Evolutionary conservation across 2,888 invertebrate genomes (phyloP), one percentile per base, ranked within the genome.

Genomic region (Nasonovia ribisnigri): DNA sequence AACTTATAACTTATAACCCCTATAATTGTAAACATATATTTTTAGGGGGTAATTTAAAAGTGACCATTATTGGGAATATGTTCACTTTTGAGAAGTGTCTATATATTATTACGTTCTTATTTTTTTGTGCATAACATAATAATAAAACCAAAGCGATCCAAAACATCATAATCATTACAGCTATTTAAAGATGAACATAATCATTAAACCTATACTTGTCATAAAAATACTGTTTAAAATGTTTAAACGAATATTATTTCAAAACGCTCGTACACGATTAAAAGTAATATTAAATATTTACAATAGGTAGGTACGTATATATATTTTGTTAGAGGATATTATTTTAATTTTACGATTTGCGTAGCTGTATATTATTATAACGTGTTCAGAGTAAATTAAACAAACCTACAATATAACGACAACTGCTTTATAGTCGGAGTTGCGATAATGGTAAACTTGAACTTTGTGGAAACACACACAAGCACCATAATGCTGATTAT

Each of bases 401-500:
- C 54, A 54, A 43, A 42, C 57, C 88, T 43, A 42, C 57, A 57
- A 42, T 26, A 88, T 36, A 36, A 42, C 54, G 88, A 29, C 10
- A 88, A 89, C 16, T 16, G 43, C 57, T 89, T 43, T n/a, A n/a
- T n/a, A 57, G 89, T 43, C 29, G 8, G 42, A 89, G 54, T 89
- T 57, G 57, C 29, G 43, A 57, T 54, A 57, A 36, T 54, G 57
- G 43, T 57, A 57, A 89, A 57, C 57, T 89, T 89, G 57, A 89
- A 57, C 89, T 89, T 89, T 89, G 57, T 13, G 89, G 89, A 57
- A 42, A 42, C 89, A 29, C 43, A 43, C 67, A 36, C 43, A 13
- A 46, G 43, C 26, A 13, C 90, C 90, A 90, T 90, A 77, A 46
- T 67, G 90, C 67, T 48, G 90, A 77, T 90, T 90, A 90, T 90